These are phyloP conservation scores for Myiotriccus ornatus DNA, from an alignment of 2,797 vertebrate genomes.

Conservation along the genomic window DNA sequence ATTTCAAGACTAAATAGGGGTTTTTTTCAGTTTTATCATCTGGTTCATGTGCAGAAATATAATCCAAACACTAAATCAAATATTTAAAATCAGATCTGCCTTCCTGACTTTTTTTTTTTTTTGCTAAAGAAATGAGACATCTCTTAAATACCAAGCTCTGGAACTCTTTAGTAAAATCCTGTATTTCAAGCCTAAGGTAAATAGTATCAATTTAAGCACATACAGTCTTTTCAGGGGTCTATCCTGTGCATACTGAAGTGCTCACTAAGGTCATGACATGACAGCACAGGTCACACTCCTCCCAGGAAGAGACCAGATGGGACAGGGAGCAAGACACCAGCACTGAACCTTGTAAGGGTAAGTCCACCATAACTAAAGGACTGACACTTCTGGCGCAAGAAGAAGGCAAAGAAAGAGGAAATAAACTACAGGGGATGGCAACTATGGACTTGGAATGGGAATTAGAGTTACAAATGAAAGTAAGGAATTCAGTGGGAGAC, in stretches of 20 bases:
- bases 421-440: background rate
- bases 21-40: background rate
- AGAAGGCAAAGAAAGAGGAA: background rate
- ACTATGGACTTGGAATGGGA: background rate
- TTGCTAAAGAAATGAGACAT: background rate
- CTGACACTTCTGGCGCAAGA: background rate
- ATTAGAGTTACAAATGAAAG: background rate
- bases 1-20: background rate
- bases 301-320: background rate
- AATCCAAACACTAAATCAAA: background rate
- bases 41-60: background rate
- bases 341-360: background rate
- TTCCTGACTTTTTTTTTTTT: background rate
- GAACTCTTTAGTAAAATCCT: background rate
- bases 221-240: background rate
- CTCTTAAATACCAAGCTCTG: background rate
- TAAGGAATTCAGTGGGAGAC: background rate
- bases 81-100: background rate
- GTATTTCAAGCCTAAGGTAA: background rate
- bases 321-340: background rate
- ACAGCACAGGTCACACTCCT: background rate
- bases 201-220: background rate
- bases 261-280: background rate
- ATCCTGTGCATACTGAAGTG: background rate
- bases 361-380: background rate